Conservation (phyloP, 2,113 vertebrate genomes). For the Enhydra lutris region DNA sequence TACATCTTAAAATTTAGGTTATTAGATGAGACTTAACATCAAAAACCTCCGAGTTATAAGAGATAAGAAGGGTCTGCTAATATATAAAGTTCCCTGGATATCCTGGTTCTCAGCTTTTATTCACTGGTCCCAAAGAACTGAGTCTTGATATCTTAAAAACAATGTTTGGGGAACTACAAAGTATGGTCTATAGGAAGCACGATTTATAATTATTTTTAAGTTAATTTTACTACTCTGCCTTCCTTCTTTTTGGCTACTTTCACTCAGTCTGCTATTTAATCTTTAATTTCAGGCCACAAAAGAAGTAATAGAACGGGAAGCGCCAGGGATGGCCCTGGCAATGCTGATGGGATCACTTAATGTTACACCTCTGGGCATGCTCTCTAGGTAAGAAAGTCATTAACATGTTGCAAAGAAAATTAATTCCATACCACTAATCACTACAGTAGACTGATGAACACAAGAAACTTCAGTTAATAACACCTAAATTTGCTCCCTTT, state of each 20-base stretch:
- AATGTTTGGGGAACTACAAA: constrained; percentile 4
- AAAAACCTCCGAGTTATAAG: constrained; percentile 22
- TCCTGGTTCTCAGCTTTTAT: constrained; percentile 12
- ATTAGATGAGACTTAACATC: background rate
- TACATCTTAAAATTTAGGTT: constrained; percentile 18
- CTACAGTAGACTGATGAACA: background rate
- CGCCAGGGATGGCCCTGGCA: constrained; percentile 97
- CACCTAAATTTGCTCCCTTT: background rate
- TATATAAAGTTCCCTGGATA: background rate
- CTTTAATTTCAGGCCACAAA: constrained; percentile 93
- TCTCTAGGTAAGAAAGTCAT: constrained; percentile 92
- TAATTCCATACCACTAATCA: constrained; percentile 48
- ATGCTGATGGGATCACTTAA: constrained; percentile 99
- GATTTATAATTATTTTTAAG: constrained; percentile 63
- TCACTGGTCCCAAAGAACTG: background rate
- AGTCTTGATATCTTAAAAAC: constrained; percentile 7
- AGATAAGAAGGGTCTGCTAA: background rate
- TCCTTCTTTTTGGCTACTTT: constrained; percentile 67
- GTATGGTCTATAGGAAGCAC: background rate
- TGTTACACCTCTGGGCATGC: constrained; percentile 98
- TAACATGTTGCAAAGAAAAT: constrained; percentile 52
- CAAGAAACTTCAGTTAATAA: background rate
- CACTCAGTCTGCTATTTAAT: constrained; percentile 83
- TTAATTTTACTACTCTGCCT: constrained; percentile 65
- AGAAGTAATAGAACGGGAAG: constrained; percentile 99